Base-by-base conservation (phyloP, 2,113 vertebrate species). In the Psophia crepitans region DNA sequence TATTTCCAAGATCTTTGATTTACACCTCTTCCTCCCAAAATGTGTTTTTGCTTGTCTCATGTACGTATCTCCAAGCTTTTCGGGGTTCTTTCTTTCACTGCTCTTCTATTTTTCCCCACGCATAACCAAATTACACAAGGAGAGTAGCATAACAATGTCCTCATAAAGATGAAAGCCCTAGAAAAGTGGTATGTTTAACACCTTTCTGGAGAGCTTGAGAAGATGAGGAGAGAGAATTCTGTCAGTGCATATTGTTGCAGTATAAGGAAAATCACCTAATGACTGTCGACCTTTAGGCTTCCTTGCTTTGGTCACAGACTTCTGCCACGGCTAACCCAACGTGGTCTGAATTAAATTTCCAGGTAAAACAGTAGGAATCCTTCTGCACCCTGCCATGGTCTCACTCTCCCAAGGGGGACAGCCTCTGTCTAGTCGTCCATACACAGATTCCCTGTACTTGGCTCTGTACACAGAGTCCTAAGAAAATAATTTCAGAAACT, bases 301-400 rank as follows among this genome's bases (percentile, higher is more conserved):
- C 12, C 39, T 65, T 65, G 41, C 43, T 90, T 74, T 84, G 15
- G 21, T 69, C 68, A 68, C 35, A 81, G 56, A 56, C 7, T 87
- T 79, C 37, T n/a, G 32, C 21, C 53, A 65, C n/a, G 41, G 43
- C 53, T 86, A 68, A 81, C 30, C 7, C 60, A 84, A 6, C 16
- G 27, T 4, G 44, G n/a, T 63, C 37, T 68, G 88, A 69, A 54
- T 68, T 77, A 60, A 84, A 77, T 86, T 86, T 86, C 60, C 75
- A 78, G 68, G 60, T 86, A 35, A 90, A 93, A 85, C 6, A 22
- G 51, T 70, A 60, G 86, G 68, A 77, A 79, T 87, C 78, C 39
- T 84, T 84, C 77, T 91, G 65, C 83, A 90, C 44, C 96, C 88
- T 96, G 97, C 97, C 96, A 96, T 86, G 92, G 94, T 90, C 69